Percentiles rank a stretch among this genome's conserved stretches.
Evolutionary conservation across 2,113 vertebrate species (phyloP).

Genomic region (Enhydra lutris): DNA sequence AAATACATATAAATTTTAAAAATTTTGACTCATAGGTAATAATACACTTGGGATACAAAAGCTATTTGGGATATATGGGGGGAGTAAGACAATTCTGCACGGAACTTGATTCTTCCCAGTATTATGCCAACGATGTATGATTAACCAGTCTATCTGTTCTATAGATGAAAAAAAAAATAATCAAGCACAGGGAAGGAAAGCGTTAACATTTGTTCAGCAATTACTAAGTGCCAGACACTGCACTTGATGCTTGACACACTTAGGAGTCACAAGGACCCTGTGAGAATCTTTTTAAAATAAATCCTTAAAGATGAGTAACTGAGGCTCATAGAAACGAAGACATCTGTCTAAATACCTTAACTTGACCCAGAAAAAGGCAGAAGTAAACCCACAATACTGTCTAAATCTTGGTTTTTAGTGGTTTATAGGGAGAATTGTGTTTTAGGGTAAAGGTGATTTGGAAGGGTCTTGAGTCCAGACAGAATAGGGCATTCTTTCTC

Average conservation of each 20-base stretch:
- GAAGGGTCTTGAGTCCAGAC: not conserved
- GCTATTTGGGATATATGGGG: not conserved
- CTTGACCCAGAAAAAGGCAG: not conserved
- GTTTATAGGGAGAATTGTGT: not conserved
- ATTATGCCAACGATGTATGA: not conserved
- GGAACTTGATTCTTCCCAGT: not conserved
- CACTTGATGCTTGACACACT: constrained; percentile 1
- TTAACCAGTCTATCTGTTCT: not conserved
- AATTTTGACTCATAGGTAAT: not conserved
- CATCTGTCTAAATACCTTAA: constrained; percentile 1
- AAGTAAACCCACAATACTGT: not conserved
- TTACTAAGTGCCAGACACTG: not conserved
- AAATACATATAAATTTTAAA: not conserved
- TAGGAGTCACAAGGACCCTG: not conserved
- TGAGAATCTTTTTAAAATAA: not conserved
- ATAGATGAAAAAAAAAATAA: not conserved
- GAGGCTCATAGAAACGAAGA: not conserved
- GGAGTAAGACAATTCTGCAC: not conserved
- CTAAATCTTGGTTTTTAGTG: not conserved
- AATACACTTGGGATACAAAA: not conserved
- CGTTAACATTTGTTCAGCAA: constrained; percentile 29
- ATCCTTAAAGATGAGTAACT: constrained; percentile 2
- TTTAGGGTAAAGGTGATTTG: not conserved
- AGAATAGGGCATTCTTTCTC: constrained; percentile 1
- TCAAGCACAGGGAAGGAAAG: not conserved